Evolutionary conservation across 2,113 vertebrate genomes (phyloP), one percentile per base, ranked within the genome.

Genomic region (Gasterosteus nipponicus): DNA sequence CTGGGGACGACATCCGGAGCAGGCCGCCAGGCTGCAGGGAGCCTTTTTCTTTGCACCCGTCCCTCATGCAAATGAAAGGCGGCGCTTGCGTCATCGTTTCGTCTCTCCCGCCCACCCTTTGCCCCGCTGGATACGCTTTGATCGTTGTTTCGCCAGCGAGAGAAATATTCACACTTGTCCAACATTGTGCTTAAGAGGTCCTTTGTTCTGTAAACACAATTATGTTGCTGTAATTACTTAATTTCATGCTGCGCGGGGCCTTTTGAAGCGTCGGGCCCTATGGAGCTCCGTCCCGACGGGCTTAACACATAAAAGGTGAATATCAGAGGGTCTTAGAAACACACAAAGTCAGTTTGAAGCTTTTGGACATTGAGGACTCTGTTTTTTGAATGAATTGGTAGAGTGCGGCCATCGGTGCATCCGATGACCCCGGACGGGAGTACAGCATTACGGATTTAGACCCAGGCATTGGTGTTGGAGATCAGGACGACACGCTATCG

Each of bases 141-240:
- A 90, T 89, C 88, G 82, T 69, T 1, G 69, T 65, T 83, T 69
- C 73, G 46, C 83, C 77, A 14, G 47, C n/a, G 18, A 70, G 67
- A 58, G 31, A 72, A 78, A 88, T 44, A 62, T 73, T 64, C 69
- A 77, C 86, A 70, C 77, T 74, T 26, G 31, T 8, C 64, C 31
- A 38, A 60, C 62, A 16, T 65, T 85, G 18, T 54, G 75, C 66
- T 68, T 3, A 68, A 87, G 71, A 82, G 60, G 12, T 68, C 22
- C 82, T 91, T 91, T 89, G 88, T 87, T 89, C 85, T 73, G 75
- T 31, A 87, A 87, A 88, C 73, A 87, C 67, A 75, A 75, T 81
- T 76, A 78, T 73, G 77, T 74, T 77, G 73, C 67, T 78, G 71
- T 77, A 76, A 88, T 89, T 54, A 62, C 70, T 81, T 83, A 7